Evolutionary conservation across 2,888 invertebrate genomes (phyloP).

Genomic region (Parthenolecanium corni): DNA sequence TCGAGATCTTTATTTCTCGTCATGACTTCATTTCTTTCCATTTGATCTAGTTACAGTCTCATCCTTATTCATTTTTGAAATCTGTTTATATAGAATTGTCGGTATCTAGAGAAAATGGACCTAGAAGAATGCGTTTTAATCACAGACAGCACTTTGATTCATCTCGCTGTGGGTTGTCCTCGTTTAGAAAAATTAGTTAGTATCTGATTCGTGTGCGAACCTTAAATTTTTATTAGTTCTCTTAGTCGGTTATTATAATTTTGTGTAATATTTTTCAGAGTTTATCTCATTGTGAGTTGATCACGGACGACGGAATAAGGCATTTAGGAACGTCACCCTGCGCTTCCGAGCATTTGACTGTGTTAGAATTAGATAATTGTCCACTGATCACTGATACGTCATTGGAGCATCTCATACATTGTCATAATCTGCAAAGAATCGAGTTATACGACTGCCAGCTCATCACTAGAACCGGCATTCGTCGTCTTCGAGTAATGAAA

Average conservation of each 20-base stretch:
- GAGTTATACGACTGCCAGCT: constrained; percentile 99
- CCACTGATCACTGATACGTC: constrained; percentile 94
- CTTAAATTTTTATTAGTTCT: neutral
- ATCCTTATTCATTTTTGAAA: too few relatives aligned
- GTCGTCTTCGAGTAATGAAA: constrained; percentile 71
- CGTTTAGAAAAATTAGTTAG: constrained; percentile 85
- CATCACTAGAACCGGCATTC: constrained; percentile 92
- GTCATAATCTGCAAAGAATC: constrained; percentile 90
- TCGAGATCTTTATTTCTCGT: too few relatives aligned
- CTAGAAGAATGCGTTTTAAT: constrained; percentile 95
- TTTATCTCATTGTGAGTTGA: constrained; percentile 94
- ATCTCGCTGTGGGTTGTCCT: constrained; percentile 91
- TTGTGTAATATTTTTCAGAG: constrained; percentile 49
- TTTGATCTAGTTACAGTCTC: too few relatives aligned
- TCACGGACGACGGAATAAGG: constrained; percentile 95
- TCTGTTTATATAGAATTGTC: constrained; percentile 72
- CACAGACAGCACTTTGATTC: constrained; percentile 85
- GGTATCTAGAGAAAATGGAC: constrained; percentile 90
- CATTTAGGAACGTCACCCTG: constrained; percentile 86
- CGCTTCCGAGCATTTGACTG: constrained; percentile 84
- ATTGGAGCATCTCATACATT: constrained; percentile 79
- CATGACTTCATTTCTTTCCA: too few relatives aligned
- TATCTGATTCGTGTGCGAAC: constrained; percentile 30
- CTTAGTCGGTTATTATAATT: neutral
- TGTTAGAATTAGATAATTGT: constrained; percentile 96